Base-by-base conservation (phyloP, 92 coral and sea anemone species). In the Epizoanthus stellaris region DNA sequence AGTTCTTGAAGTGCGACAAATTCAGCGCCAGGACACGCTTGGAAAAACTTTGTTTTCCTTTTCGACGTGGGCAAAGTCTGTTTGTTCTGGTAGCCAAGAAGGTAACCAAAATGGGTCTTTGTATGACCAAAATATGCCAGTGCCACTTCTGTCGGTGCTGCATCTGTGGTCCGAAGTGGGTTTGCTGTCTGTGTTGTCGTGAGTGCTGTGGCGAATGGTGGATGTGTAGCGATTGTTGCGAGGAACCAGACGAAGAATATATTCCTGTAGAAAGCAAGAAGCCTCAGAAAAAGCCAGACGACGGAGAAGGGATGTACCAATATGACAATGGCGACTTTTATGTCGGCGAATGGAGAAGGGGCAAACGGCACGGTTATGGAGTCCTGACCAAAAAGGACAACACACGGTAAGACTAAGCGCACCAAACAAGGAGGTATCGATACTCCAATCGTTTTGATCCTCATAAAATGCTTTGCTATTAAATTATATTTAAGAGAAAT, bases 161-260 rank as follows among this genome's bases (percentile, higher is more conserved):
- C 36, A 87, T 82, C 54, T 94, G 95, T 68, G 98, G 98, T 4
- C 92, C 93, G 0, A 65, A 75, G 5, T 92, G 98, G 64, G 53
- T 71, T 19, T 94, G 98, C 75, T 94, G 98, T 80, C 84, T 82
- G 14, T 94, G 93, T 54, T 94, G 98, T 73, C 72, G 91, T 38
- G 90, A 87, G 54, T 94, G 91, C 88, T 94, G 93, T 19, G 98
- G 98, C 5, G 98, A 94, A 21, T 94, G 98, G 98, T 94, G 98
- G 95, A 94, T 94, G 98, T 94, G 98, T 17, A 84, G 95, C 39
- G 98, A 94, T 64, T 94, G 98, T 67, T 94, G 98, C 39, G 98
- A 94, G 59, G 95, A 92, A 14, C 85, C 82, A 47, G 87, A 80
- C 15, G 98, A 94, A 16, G 96, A 93, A 6, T 94, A 94, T 8